Percentiles rank a stretch among this genome's conserved stretches.
Conservation (phyloP, 2,888 invertebrate genomes). For the Andricus quercusramuli region DNA sequence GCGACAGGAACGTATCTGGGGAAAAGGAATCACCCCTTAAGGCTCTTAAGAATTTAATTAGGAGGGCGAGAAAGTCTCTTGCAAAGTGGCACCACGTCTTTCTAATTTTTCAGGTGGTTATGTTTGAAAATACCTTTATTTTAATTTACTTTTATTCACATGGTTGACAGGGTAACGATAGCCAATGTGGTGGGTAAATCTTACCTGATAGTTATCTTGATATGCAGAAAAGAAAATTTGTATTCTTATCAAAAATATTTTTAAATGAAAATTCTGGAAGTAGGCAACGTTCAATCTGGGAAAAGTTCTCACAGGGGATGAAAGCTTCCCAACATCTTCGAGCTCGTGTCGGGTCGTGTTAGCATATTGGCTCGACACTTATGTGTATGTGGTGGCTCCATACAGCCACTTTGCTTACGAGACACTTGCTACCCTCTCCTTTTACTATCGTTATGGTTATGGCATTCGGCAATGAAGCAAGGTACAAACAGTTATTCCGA, state of each 20-base stretch:
- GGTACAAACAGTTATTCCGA: constrained; percentile 73
- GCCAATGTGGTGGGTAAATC: too few relatives aligned
- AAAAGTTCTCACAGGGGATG: constrained; percentile 30
- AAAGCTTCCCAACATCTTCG: constrained; percentile 32
- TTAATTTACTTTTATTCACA: neutral
- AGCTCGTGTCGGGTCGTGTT: constrained; percentile 33
- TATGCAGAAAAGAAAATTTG: neutral
- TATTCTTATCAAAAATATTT: neutral
- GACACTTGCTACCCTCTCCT: constrained; percentile 49
- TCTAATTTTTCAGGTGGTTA: constrained; percentile 5
- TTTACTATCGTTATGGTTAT: constrained; percentile 73
- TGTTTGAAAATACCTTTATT: neutral
- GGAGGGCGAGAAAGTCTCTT: constrained; percentile 47
- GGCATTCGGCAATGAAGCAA: constrained; percentile 68
- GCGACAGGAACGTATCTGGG: constrained; percentile 38
- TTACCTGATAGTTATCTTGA: neutral
- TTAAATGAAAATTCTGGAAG: neutral
- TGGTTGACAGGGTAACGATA: too few relatives aligned
- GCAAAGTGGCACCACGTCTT: constrained; percentile 45
- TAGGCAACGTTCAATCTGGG: constrained; percentile 23
- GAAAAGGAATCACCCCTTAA: constrained; percentile 31
- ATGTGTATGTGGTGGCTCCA: constrained; percentile 27
- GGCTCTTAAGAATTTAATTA: constrained; percentile 37
- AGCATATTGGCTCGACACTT: constrained; percentile 35
- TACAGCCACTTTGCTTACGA: constrained; percentile 38